Evolutionary conservation across 2,888 invertebrate species (phyloP), one percentile per base, ranked within the genome.

Genomic region (Andrena trimmerana): DNA sequence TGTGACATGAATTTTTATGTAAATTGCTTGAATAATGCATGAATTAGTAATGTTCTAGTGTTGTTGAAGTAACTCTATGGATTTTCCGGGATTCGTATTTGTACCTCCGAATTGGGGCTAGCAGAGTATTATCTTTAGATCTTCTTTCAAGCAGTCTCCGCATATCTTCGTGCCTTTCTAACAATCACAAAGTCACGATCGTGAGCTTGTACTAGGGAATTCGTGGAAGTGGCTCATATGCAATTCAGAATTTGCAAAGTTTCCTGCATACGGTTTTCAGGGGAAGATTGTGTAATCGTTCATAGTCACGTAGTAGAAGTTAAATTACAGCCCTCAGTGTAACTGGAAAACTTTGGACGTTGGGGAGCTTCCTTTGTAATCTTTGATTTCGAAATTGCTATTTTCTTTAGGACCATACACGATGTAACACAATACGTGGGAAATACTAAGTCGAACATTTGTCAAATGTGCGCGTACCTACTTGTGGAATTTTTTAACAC

Each of bases 21-120:
- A 4, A 42, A 16, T 13, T 42, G 42, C 42, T 16, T 13, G 42
- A 42, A 42, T 42, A 42, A 42, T 42, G 5, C 42, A 16, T 16
- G 16, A 42, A 42, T 42, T 16, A 42, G 5, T 42, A 42, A 16
- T 16, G 16, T 16, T 16, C 42, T 42, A 42, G 16, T 5, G 42
- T 42, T 42, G 42, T 16, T 16, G 42, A 16, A 42, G 42, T 16
- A 42, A 16, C 4, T 16, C 42, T 5, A 16, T 66, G 77, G 68
- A 63, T 73, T 73, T 68, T 68, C 50, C 33, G 59, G 48, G 52
- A 68, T 60, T 36, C 33, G 68, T 16, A 75, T 31, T 63, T 48
- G 16, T 8, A 48, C 48, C 48, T 10, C 33, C 24, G 36, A 63
- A 63, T 63, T 20, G n/a, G 31, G 31, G 2, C 50, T n/a, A 20